A percentile compares a stretch with the other conserved stretches of the same genome.
Conservation (phyloP, 2,888 invertebrate species). For the Torymus auratus region DNA sequence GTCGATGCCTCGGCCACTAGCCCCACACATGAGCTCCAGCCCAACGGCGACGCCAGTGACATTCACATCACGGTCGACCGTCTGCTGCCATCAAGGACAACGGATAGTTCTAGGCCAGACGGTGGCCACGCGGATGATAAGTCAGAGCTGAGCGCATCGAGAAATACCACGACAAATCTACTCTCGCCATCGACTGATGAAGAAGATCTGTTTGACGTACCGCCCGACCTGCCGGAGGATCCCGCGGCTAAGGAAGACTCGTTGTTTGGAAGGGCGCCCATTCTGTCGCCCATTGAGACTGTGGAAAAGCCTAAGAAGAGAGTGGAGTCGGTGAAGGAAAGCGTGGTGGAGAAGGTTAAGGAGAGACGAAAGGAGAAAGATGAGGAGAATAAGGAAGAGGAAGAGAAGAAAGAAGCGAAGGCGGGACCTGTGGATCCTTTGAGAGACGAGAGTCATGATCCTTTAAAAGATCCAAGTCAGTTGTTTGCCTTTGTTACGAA, state of each 20-base stretch:
- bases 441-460: constrained; percentile 69
- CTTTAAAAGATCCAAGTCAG: constrained; percentile 73
- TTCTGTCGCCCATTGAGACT: constrained; percentile 70
- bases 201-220: constrained; percentile 76
- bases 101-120: constrained; percentile 4
- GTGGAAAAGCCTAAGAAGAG: constrained; percentile 24
- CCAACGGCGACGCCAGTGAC: constrained; percentile 22
- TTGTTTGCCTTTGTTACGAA: constrained; percentile 75
- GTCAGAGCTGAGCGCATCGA: constrained; percentile 72
- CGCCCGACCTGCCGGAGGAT: constrained; percentile 75
- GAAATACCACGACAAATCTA: constrained; percentile 72
- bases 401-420: constrained; percentile 22
- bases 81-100: neutral
- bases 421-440: constrained; percentile 67
- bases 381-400: constrained; percentile 8
- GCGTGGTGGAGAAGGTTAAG: neutral
- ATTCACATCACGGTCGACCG: neutral
- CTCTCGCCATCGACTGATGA: constrained; percentile 77
- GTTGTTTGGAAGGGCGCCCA: constrained; percentile 73
- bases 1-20: constrained; percentile 62
- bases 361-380: neutral
- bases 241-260: constrained; percentile 70
- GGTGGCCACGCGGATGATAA: constrained; percentile 66
- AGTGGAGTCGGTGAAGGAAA: constrained; percentile 4
- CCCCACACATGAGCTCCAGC: neutral